phyloP scores from a whole-genome alignment of 2,888 invertebrate species.

The Bunonema sp. region DNA sequence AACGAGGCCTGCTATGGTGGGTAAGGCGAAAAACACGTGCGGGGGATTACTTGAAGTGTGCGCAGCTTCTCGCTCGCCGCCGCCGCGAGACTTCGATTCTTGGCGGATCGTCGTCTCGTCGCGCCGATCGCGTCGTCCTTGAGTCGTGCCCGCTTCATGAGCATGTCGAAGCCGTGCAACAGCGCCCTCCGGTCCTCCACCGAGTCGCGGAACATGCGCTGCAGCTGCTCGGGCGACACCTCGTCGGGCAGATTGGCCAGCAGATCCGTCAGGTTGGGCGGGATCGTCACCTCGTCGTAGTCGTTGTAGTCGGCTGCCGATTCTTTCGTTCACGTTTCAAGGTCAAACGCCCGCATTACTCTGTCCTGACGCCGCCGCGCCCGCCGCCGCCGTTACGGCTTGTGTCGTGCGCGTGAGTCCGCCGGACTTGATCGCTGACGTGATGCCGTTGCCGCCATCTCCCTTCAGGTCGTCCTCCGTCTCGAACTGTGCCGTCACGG shows the following conservation, averaged over 20 bases:
- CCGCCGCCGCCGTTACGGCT: background rate
- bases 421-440: constrained; percentile 1
- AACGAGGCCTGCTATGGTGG: too few relatives aligned
- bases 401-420: background rate
- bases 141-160: constrained; percentile 24
- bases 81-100: too few relatives aligned
- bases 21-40: too few relatives aligned
- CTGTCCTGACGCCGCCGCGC: constrained; percentile 1
- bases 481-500: constrained; percentile 31
- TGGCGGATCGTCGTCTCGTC: too few relatives aligned
- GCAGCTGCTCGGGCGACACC: constrained; percentile 26
- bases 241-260: constrained; percentile 37
- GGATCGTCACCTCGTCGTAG: constrained; percentile 38
- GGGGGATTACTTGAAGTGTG: too few relatives aligned
- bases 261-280: constrained; percentile 36
- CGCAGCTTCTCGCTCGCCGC: too few relatives aligned
- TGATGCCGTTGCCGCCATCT: too few relatives aligned
- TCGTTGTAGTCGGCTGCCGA: constrained; percentile 24
- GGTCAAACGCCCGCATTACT: background rate
- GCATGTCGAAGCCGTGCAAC: constrained; percentile 25
- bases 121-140: too few relatives aligned
- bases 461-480: constrained; percentile 37
- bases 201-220: constrained; percentile 39
- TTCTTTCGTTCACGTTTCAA: constrained; percentile 5
- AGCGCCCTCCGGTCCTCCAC: constrained; percentile 34